Conservation (phyloP, 2,797 vertebrate genomes). For the Varecia variegata region DNA sequence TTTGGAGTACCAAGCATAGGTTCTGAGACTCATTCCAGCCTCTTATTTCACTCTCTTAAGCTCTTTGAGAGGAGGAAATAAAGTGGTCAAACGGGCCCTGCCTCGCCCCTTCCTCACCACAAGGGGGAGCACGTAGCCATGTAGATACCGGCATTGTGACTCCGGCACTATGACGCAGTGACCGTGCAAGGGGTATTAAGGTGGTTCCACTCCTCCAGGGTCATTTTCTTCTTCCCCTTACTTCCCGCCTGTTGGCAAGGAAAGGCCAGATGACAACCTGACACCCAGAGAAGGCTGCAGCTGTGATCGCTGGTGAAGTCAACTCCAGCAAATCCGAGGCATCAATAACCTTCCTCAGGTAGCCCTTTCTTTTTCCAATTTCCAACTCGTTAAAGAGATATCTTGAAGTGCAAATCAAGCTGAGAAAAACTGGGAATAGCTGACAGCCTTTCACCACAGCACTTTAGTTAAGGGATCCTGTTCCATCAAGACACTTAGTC, state of each 20-base stretch:
- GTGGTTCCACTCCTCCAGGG: background rate
- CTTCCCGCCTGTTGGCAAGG: background rate
- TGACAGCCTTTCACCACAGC: conserved; percentile 1
- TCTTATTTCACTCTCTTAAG: background rate
- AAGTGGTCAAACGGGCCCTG: background rate
- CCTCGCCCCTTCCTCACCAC: background rate
- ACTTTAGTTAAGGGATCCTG: background rate
- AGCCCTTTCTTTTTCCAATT: background rate
- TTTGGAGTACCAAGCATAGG: background rate
- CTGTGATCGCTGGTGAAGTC: conserved; percentile 23
- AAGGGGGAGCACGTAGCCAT: background rate
- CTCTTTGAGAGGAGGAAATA: background rate
- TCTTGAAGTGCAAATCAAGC: background rate
- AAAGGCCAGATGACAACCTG: conserved; percentile 50
- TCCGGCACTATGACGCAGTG: background rate
- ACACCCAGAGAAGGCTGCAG: conserved; percentile 12
- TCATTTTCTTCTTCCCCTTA: conserved; percentile 41
- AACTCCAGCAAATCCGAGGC: background rate
- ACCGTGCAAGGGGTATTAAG: background rate
- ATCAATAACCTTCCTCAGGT: background rate
- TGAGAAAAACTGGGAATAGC: conserved; percentile 37
- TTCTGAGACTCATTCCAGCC: background rate
- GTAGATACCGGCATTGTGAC: background rate
- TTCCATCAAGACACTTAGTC: background rate
- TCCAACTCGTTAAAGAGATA: background rate